phyloP scores from a whole-genome alignment of 2,888 invertebrate species.

The Falcaria lacertinaria region DNA sequence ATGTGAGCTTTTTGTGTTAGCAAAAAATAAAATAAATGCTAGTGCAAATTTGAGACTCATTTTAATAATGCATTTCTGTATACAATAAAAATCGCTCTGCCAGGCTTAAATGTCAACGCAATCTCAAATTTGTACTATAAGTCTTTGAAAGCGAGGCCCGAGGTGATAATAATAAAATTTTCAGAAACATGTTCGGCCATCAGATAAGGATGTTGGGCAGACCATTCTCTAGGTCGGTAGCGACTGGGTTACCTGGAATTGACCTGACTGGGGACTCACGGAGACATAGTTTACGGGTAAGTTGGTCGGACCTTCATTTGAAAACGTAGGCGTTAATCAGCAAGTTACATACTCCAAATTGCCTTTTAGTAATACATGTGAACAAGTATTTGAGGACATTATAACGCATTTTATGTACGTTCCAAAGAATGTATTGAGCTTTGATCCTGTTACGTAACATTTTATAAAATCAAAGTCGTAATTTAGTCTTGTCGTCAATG shows the following conservation, averaged over 20 bases:
- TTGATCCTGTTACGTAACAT: no score
- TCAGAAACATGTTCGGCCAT: conserved; percentile 82
- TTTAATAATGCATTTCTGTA: conserved; percentile 17
- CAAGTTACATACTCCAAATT: no score
- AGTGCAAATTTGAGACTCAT: conserved; percentile 52
- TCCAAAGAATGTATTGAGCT: no score
- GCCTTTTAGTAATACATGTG: no score
- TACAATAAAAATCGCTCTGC: conserved; percentile 50
- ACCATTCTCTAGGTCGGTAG: conserved; percentile 82
- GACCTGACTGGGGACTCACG: conserved; percentile 74
- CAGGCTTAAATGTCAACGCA: conserved; percentile 50
- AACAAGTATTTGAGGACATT: no score
- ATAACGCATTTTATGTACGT: no score
- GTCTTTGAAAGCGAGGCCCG: conserved; percentile 51
- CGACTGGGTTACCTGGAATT: conserved; percentile 78
- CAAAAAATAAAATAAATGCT: conserved; percentile 33
- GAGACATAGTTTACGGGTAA: conserved; percentile 80
- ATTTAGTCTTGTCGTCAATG: no score
- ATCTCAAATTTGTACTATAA: conserved; percentile 39
- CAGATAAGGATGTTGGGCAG: conserved; percentile 83
- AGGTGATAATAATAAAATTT: conserved; percentile 51
- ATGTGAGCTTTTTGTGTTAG: conserved; percentile 76
- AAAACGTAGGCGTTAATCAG: no score
- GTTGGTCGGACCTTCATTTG: conserved; percentile 18
- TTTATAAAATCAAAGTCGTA: no score